Conservation (phyloP, 2,113 vertebrate species). For the Leptocoma aspasia region DNA sequence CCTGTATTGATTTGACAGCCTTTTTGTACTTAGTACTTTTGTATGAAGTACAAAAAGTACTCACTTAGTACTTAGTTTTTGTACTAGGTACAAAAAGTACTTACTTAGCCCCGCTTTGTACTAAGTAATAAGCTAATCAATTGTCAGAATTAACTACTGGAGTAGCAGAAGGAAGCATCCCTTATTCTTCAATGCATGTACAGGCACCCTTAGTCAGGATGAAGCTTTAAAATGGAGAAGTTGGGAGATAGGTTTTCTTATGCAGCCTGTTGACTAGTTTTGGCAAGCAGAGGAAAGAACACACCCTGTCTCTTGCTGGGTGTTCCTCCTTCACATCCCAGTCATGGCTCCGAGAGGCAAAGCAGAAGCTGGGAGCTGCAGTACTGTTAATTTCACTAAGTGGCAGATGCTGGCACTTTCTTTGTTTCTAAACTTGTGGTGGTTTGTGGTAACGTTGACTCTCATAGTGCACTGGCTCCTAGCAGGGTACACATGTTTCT, state of each 20-base stretch:
- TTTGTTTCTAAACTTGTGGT: background rate
- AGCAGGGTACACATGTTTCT: conserved; percentile 26
- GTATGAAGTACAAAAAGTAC: background rate
- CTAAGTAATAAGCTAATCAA: background rate
- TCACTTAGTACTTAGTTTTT: background rate
- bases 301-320: background rate
- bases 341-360: accelerated
- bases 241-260: background rate
- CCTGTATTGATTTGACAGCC: background rate
- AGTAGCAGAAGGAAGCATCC: background rate
- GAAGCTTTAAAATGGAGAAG: background rate
- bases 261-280: background rate
- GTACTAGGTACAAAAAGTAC: background rate
- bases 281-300: background rate
- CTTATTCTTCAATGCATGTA: background rate
- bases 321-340: background rate
- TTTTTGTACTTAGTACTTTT: background rate
- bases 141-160: background rate
- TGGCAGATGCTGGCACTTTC: background rate
- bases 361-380: background rate
- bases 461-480: background rate
- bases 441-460: background rate
- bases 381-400: background rate
- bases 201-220: accelerated
- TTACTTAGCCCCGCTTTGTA: background rate